These are phyloP conservation scores for Stenoptilia bipunctidactyla DNA, from an alignment of 2,888 invertebrate genomes.

Conservation along the genomic window DNA sequence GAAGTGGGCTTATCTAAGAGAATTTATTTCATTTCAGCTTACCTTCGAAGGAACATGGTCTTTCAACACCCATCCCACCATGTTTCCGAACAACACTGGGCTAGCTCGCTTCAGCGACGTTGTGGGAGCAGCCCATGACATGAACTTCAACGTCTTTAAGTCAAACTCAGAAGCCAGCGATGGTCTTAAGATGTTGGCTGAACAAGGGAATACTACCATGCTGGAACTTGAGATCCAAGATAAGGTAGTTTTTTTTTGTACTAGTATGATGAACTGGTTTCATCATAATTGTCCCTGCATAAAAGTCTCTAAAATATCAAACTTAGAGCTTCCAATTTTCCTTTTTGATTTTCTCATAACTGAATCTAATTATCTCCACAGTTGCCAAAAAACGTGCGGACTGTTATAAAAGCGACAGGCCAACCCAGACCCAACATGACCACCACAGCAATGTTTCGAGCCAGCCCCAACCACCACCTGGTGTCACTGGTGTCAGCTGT, in stretches of 20 bases:
- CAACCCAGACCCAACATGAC: conserved; percentile 34
- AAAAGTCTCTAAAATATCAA: too few species aligned
- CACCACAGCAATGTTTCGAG: conserved; percentile 43
- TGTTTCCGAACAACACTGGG: conserved; percentile 33
- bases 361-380: too few species aligned
- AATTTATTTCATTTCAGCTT: conserved; percentile 24
- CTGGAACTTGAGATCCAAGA: conserved; percentile 47
- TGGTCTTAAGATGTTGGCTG: conserved; percentile 49
- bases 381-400: conserved; percentile 41
- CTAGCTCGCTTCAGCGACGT: conserved; percentile 49
- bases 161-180: conserved; percentile 37
- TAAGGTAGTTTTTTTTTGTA: too few species aligned
- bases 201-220: conserved; percentile 55
- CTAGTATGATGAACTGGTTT: too few species aligned
- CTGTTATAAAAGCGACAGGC: conserved; percentile 50
- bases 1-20: too few species aligned
- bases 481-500: conserved; percentile 50
- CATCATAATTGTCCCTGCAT: too few species aligned
- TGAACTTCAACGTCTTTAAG: conserved; percentile 38
- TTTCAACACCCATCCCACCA: conserved; percentile 41
- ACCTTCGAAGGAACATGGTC: conserved; percentile 55
- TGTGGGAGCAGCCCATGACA: conserved; percentile 54
- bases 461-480: conserved; percentile 39
- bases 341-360: too few species aligned
- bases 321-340: too few species aligned